Evolutionary conservation across 2,888 invertebrate genomes (phyloP), one percentile per base, ranked within the genome.

Genomic region (Stenichneumon culpator): DNA sequence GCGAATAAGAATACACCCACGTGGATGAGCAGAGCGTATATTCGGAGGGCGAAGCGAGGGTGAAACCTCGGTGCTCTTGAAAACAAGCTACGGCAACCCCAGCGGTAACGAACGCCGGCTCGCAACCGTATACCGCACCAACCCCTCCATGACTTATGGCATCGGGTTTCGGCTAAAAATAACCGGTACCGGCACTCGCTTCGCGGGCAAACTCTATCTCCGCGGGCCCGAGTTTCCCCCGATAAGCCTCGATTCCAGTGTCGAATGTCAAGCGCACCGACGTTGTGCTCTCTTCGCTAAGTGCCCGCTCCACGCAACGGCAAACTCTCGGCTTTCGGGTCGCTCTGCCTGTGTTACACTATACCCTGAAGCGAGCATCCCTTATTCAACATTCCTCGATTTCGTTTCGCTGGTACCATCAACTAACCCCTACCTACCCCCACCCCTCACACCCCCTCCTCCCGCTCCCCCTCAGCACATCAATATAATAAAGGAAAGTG

Each of bases 141-240:
- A 52, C 47, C 74, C 79, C 85, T 67, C 78, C 83, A 87, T 90
- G 89, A 90, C 90, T 90, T 90, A 89, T 86, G 87, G 90, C 89
- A 89, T 90, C 89, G 87, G 87, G 88, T 91, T 90, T 89, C 89
- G 22, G 83, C 83, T 84, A 80, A 87, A 88, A 87, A 88, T 86
- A 86, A 83, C 84, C 73, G 79, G 78, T 47, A 80, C 50, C 57
- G 50, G 36, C 67, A 67, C 65, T 54, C 44, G 39, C 80, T 65
- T 54, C 68, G 68, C 73, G 32, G 36, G 65, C 83, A 70, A 83
- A 82, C 80, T 67, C 78, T 44, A 47, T 36, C 70, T 69, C 32
- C 78, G 65, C 54, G 36, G 9, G 32, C 36, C n/a, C 54, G 83
- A 85, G 78, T 84, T 84, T 83, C 86, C 87, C 86, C 79, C 84